Conservation (phyloP, 2,888 invertebrate genomes). For the Calameuta idolon region DNA sequence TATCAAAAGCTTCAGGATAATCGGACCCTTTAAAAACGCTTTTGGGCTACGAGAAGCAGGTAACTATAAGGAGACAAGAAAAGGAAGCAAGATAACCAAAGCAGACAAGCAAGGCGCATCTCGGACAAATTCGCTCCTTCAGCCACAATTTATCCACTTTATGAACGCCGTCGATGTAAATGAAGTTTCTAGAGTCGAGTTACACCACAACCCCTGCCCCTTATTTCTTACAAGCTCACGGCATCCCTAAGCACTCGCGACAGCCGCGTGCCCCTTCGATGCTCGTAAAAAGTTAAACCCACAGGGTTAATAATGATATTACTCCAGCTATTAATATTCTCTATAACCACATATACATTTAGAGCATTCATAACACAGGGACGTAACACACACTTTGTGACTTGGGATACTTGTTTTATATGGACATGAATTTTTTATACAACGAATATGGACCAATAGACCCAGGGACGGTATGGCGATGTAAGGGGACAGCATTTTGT, state of each 20-base stretch:
- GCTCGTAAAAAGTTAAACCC: conserved; percentile 39
- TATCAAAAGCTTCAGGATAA: neutral
- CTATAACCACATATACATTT: too few relatives aligned
- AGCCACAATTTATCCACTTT: conserved; percentile 48
- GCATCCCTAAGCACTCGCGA: too few relatives aligned
- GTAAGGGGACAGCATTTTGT: neutral
- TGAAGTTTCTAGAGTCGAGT: conserved; percentile 36
- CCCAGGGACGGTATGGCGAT: neutral
- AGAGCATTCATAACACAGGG: too few relatives aligned
- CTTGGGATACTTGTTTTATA: neutral
- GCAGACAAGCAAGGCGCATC: too few relatives aligned
- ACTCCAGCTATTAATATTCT: too few relatives aligned
- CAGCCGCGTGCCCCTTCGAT: conserved; percentile 30
- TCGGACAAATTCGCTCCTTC: conserved; percentile 5
- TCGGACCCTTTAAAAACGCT: too few relatives aligned
- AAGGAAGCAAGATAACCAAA: too few relatives aligned
- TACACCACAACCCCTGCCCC: neutral
- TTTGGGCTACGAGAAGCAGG: too few relatives aligned
- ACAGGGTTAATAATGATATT: neutral
- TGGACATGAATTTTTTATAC: neutral
- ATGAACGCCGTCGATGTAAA: conserved; percentile 46
- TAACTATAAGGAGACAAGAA: too few relatives aligned
- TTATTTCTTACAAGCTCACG: too few relatives aligned
- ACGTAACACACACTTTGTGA: too few relatives aligned
- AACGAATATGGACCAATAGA: too few relatives aligned